Percentiles rank a stretch among this genome's conserved stretches.
phyloP scores from a whole-genome alignment of 1,140 invertebrate species.

The Tribolium castaneum region DNA sequence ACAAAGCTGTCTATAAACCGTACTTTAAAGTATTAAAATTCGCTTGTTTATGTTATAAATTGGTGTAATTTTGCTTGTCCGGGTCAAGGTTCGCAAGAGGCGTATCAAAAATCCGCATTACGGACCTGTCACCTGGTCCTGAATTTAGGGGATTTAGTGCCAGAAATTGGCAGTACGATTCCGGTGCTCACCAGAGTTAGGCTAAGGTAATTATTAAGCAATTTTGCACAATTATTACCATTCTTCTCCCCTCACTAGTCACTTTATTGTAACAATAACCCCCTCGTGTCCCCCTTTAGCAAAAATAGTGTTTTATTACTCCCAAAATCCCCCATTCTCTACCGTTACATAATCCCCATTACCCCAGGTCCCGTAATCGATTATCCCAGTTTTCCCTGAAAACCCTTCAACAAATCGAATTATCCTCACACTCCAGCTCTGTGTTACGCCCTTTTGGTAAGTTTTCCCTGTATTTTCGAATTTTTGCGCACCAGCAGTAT shows the following conservation, averaged over 20 bases:
- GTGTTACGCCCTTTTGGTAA: neutral
- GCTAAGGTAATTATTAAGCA: neutral
- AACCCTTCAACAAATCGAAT: neutral
- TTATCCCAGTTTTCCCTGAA: neutral
- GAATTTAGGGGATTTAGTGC: slow-evolving; percentile 13
- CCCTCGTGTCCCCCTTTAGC: no score
- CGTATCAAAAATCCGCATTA: neutral
- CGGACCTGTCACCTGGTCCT: slow-evolving; percentile 5
- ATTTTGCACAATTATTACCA: neutral
- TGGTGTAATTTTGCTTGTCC: neutral
- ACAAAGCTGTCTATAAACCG: no score
- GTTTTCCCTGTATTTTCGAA: neutral
- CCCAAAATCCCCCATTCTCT: neutral
- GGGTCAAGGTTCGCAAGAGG: neutral
- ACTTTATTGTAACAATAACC: neutral
- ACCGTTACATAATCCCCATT: slow-evolving; percentile 4
- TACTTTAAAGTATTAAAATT: no score
- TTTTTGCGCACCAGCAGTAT: neutral
- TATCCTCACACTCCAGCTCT: neutral
- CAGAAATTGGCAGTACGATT: slow-evolving; percentile 17
- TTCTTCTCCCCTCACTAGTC: neutral
- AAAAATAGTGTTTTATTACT: neutral
- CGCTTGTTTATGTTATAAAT: no score
- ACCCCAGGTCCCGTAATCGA: neutral
- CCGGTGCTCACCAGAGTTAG: slow-evolving; percentile 19